Percentiles rank a stretch among this genome's conserved stretches.
Conservation (phyloP, 2,888 invertebrate species). For the Micoletzkya japonica region DNA sequence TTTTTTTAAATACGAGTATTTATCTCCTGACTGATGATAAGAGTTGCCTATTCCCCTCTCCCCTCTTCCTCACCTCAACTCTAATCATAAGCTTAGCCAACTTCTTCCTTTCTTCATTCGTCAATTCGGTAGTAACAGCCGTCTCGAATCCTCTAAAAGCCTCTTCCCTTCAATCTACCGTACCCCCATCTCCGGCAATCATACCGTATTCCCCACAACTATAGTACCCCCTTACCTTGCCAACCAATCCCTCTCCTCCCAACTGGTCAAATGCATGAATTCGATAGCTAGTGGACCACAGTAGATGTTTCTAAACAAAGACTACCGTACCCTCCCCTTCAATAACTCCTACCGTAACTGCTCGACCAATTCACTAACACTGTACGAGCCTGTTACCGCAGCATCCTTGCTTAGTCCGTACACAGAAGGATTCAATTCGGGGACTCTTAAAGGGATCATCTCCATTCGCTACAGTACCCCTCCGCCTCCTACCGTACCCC, state of each 20-base stretch:
- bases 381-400: constrained; percentile 29
- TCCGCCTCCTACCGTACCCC: background rate
- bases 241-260: constrained; percentile 55
- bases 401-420: constrained; percentile 50
- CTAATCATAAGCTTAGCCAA: constrained; percentile 54
- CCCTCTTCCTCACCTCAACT: constrained; percentile 46
- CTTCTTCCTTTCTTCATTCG: constrained; percentile 44
- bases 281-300: constrained; percentile 58
- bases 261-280: constrained; percentile 57
- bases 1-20: too few relatives aligned
- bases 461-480: too few relatives aligned
- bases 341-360: constrained; percentile 6
- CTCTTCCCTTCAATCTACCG: background rate
- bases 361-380: constrained; percentile 16
- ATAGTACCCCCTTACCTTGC: constrained; percentile 31
- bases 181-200: background rate
- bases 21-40: too few relatives aligned
- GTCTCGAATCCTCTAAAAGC: constrained; percentile 46
- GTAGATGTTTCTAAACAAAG: constrained; percentile 37
- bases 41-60: too few relatives aligned
- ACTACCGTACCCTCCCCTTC: background rate
- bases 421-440: constrained; percentile 49
- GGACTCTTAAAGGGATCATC: constrained; percentile 41
- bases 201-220: too few relatives aligned
- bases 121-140: constrained; percentile 41